Evolutionary conservation across 2,113 vertebrate genomes (phyloP).

Genomic region (Periophthalmus modestus): DNA sequence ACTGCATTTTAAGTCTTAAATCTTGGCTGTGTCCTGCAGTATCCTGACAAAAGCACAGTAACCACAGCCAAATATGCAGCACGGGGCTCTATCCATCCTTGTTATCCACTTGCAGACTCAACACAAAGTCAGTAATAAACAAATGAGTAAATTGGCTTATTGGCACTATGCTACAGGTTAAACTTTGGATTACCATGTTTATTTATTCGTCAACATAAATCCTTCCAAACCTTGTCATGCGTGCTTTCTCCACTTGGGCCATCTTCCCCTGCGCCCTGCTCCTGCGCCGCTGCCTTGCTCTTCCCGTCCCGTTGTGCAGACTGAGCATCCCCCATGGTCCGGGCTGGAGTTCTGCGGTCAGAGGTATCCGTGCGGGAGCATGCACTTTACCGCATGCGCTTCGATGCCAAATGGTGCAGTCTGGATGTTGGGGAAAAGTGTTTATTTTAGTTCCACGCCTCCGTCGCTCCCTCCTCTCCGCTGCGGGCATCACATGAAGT

Average conservation of each 20-base stretch:
- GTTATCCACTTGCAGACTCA: not conserved
- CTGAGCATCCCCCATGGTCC: constrained; percentile 81
- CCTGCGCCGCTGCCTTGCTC: constrained; percentile 60
- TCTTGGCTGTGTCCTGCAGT: constrained; percentile 34
- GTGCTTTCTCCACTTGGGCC: constrained; percentile 17
- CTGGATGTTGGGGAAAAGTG: constrained; percentile 55
- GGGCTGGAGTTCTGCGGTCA: constrained; percentile 31
- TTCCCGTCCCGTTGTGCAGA: constrained; percentile 74
- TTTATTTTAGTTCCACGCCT: constrained; percentile 74
- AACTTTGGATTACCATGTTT: not conserved
- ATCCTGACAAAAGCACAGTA: constrained; percentile 29
- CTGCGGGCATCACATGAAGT: constrained; percentile 83
- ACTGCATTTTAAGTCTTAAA: not conserved
- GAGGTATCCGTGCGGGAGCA: constrained; percentile 8
- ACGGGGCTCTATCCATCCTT: not conserved
- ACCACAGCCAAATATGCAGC: constrained; percentile 36
- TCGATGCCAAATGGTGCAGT: constrained; percentile 66
- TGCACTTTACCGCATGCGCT: constrained; percentile 8
- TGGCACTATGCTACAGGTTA: not conserved
- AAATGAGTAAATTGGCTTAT: not conserved
- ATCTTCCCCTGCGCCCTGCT: constrained; percentile 52
- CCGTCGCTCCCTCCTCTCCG: constrained; percentile 40
- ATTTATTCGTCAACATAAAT: not conserved
- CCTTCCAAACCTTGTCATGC: constrained; percentile 39
- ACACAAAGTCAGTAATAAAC: not conserved